Conservation (phyloP, 2,113 vertebrate species). For the Carlito syrichta region DNA sequence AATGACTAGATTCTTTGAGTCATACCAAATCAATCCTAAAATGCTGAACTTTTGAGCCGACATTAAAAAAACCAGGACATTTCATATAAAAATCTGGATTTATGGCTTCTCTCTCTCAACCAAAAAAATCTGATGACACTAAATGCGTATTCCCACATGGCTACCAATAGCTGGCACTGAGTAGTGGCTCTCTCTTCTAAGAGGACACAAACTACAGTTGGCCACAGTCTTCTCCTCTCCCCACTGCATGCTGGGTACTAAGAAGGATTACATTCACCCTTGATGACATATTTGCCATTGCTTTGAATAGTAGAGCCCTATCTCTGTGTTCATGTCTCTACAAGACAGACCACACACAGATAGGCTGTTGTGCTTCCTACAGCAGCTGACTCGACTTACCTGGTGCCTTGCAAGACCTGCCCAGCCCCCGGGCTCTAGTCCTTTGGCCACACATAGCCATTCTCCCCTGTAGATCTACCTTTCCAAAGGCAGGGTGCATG, state of each 20-base stretch:
- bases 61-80: neutral
- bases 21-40: constrained; percentile 7
- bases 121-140: neutral
- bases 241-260: neutral
- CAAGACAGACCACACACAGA: neutral
- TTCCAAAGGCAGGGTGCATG: neutral
- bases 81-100: neutral
- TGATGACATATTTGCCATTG: neutral
- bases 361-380: neutral
- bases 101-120: neutral
- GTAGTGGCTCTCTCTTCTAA: neutral
- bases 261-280: neutral
- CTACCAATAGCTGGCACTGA: neutral
- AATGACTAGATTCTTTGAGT: neutral
- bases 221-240: neutral
- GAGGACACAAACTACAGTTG: neutral
- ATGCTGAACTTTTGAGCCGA: neutral
- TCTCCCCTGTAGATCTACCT: neutral
- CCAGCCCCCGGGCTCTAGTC: neutral
- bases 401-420: neutral
- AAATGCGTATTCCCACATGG: neutral
- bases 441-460: neutral
- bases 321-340: neutral
- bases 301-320: neutral
- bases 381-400: neutral